Conservation (phyloP, 2,113 vertebrate species). For the Gallinago jamesoni region DNA sequence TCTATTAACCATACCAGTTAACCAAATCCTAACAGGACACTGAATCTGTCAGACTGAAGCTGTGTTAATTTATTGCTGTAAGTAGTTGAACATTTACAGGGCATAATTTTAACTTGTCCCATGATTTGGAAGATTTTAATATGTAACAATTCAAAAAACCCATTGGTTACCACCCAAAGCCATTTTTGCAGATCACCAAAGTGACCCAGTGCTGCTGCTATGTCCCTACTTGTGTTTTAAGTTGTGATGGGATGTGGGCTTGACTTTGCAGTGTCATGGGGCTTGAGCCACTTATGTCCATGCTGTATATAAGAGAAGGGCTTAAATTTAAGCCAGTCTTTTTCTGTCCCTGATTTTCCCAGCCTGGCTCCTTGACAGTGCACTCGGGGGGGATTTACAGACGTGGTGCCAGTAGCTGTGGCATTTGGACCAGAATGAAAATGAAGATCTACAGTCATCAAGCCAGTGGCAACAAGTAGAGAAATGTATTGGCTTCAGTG, state of each 20-base stretch:
- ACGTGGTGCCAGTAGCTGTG: not conserved
- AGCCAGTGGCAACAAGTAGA: fast-evolving
- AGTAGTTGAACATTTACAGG: not conserved
- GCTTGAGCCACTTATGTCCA: not conserved
- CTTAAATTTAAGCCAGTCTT: not conserved
- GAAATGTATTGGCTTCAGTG: not conserved
- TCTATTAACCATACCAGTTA: not conserved
- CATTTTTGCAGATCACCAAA: not conserved
- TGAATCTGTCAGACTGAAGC: not conserved
- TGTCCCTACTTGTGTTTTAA: not conserved
- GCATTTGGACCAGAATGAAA: not conserved
- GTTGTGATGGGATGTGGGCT: not conserved
- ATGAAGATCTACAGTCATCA: not conserved
- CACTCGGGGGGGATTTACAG: not conserved
- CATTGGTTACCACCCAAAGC: not conserved
- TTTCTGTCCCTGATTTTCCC: not conserved
- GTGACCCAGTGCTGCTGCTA: not conserved
- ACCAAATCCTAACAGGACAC: not conserved
- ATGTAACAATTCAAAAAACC: not conserved
- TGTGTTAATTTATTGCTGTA: not conserved
- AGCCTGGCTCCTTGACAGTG: not conserved
- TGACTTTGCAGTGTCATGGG: not conserved
- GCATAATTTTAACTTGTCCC: not conserved
- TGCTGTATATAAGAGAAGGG: not conserved
- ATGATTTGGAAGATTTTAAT: not conserved